A percentile compares a stretch with the other conserved stretches of the same genome.
Evolutionary conservation across 2,113 vertebrate species (phyloP).

Genomic region (Aleadryas rufinucha): DNA sequence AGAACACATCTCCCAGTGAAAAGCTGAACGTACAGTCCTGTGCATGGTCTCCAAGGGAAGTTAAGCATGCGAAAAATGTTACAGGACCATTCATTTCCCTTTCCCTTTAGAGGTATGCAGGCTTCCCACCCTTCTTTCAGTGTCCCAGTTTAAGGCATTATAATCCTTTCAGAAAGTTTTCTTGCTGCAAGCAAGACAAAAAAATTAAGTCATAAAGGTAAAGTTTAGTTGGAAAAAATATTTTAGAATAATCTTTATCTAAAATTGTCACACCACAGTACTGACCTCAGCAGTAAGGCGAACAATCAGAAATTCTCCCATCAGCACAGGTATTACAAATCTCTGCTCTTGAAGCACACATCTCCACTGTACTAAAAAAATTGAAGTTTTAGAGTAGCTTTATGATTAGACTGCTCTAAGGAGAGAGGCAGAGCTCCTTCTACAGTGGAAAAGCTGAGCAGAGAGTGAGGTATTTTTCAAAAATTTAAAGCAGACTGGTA

Average conservation of each 20-base stretch:
- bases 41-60: background rate
- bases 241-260: background rate
- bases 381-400: background rate
- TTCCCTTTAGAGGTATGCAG: background rate
- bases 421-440: background rate
- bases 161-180: background rate
- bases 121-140: background rate
- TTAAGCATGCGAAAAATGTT: background rate
- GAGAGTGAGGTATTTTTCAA: background rate
- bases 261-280: background rate
- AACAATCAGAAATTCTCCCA: accelerated
- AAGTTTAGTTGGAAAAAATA: background rate
- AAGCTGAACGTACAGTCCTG: background rate
- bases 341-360: background rate
- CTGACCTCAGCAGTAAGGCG: accelerated
- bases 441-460: background rate
- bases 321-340: background rate
- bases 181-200: background rate
- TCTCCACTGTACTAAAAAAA: background rate
- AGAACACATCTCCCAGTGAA: background rate
- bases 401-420: background rate
- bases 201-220: background rate
- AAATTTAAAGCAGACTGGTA: background rate
- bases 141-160: background rate
- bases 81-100: background rate